Base-by-base conservation (phyloP, 2,113 vertebrate genomes). In the Puntigrus tetrazona region DNA sequence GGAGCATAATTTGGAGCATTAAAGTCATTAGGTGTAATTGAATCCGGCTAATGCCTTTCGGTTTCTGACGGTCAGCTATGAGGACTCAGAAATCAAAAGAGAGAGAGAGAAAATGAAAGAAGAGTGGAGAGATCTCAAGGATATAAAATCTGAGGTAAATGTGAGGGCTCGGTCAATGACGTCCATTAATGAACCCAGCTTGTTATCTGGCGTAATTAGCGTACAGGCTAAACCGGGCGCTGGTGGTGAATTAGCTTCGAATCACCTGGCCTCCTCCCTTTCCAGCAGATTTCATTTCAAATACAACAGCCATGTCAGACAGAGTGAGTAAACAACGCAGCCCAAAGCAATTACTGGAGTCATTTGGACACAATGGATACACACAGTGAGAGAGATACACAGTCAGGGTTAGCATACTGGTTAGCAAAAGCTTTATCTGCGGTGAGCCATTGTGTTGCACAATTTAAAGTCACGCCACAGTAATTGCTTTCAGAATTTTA, bases 1-100 rank as follows among this genome's bases (percentile, higher is more conserved):
- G 80, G 65, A 55, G 80, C n/a, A 95, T 96, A 91, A 95, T 96
- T 95, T 95, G 92, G 93, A 87, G 92, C 94, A 96, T 97, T 96
- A 94, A 95, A 96, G 94, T 95, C 93, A 95, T 97, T 97, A 95
- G 92, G 87, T 14, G 73, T 96, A 97, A 98, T 98, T 97, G 95
- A 97, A 95, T 95, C 93, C 87, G 91, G 94, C 92, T 96, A 96
- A 97, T 97, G 94, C 94, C 93, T 94, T 94, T 93, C 3, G 20
- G 45, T 82, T 94, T 95, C 93, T 94, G 94, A 93, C 43, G 88
- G 86, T 95, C 94, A 94, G 89, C 90, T 91, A 91, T 95, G 92
- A 88, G 57, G 82, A 90, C 94, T 93, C 92, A 11, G 79, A 69
- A 63, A 81, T 73, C 52, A 74, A 81, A 78, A 67, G n/a, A 69